These are phyloP conservation scores for Leuciscus idus DNA, from an alignment of 2,113 vertebrate genomes.

Conservation along the genomic window DNA sequence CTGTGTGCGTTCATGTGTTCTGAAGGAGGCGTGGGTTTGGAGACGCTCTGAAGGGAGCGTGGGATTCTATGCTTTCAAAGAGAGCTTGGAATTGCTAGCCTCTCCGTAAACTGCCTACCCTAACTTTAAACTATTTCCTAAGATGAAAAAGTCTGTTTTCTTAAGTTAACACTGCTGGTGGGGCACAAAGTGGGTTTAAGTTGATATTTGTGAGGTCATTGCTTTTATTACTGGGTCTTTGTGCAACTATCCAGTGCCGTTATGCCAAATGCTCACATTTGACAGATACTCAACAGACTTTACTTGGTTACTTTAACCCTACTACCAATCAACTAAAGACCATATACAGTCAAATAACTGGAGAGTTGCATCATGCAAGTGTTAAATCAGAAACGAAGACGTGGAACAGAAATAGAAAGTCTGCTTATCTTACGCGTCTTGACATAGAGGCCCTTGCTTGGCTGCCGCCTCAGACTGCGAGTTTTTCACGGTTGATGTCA, in stretches of 20 bases:
- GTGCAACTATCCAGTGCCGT: not conserved
- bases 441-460: constrained; percentile 32
- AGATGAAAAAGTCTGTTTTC: constrained; percentile 26
- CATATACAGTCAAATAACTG: constrained; percentile 52
- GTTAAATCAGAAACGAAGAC: constrained; percentile 1
- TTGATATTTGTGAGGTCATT: constrained; percentile 48
- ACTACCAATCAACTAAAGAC: constrained; percentile 31
- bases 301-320: constrained; percentile 38
- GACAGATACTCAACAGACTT: constrained; percentile 9
- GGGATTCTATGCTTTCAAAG: too few relatives aligned
- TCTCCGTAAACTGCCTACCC: too few relatives aligned
- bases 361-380: constrained; percentile 26
- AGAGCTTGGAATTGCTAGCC: too few relatives aligned
- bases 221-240: constrained; percentile 28
- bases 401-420: constrained; percentile 31
- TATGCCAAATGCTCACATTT: not conserved
- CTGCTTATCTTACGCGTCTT: constrained; percentile 27
- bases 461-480: constrained; percentile 13
- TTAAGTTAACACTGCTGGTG: constrained; percentile 3
- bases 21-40: too few relatives aligned
- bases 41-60: too few relatives aligned
- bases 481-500: constrained; percentile 26
- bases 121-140: not conserved
- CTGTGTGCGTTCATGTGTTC: too few relatives aligned
- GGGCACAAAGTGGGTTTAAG: not conserved